Base-by-base conservation (phyloP, 2,888 invertebrate species). In the Dione vanillae region DNA sequence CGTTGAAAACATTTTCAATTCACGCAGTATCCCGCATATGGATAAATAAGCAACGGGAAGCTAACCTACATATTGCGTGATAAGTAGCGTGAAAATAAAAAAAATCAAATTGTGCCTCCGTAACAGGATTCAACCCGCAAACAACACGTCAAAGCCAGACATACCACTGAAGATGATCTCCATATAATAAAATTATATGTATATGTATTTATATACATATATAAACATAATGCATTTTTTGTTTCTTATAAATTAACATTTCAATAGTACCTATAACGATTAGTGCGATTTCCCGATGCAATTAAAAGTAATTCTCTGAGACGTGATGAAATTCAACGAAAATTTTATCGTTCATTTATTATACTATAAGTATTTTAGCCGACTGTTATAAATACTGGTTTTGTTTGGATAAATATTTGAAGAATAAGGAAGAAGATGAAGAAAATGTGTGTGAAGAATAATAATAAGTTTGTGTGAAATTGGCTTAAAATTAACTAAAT, bases 251-350 rank as follows among this genome's bases (percentile, higher is more conserved):
- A 51, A 59, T 41, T 51, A 59, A 70, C 51, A 20, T 52, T 62
- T 47, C 27, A 49, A 66, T 14, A 20, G 27, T 47, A 66, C 45
- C 35, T 19, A 11, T 49, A 54, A 54, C 67, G 47, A 64, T 59
- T 35, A 19, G 64, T 11, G 43, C 64, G 16, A 67, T 58, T 62
- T 51, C 45, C 49, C 66, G 49, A 43, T 59, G 59, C 41, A 74
- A 74, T 74, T 74, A 74, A 71, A 69, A 45, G 69, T 67, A 70
- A 73, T 70, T 71, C 56, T 27, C 35, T 66, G 80, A 80, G 79
- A 82, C 81, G 78, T 84, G 80, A 74, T 78, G 80, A 78, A 78
- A 73, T 73, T 68, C 56, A 74, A 78, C 79, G 80, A 83, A 83
- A 83, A 82, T 62, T 2, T 74, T 67, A 77, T 84, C 82, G 81